Conservation (phyloP, 2,797 vertebrate species). For the Pitangus sulphuratus region DNA sequence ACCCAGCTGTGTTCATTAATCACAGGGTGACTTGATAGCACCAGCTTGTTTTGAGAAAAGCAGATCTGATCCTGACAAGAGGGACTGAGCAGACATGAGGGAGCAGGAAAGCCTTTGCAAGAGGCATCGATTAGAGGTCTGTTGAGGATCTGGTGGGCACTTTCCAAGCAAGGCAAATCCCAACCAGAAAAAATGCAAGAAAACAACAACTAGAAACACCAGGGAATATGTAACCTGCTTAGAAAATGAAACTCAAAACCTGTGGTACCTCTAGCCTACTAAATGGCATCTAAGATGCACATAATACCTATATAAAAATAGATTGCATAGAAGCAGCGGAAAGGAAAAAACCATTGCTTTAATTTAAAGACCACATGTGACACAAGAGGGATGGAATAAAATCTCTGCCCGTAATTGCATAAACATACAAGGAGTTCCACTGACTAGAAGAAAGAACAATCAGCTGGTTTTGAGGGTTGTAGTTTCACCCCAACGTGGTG, state of each 20-base stretch:
- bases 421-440: neutral
- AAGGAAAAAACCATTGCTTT: neutral
- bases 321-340: accelerated
- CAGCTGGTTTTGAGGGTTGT: neutral
- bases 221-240: neutral
- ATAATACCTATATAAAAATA: neutral
- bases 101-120: neutral
- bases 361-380: neutral
- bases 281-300: neutral
- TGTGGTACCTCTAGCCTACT: neutral
- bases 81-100: neutral
- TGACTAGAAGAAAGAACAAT: neutral
- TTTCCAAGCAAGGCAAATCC: neutral
- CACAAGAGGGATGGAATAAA: neutral
- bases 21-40: neutral
- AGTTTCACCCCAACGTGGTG: neutral
- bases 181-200: neutral
- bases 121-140: accelerated
- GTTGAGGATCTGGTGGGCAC: accelerated
- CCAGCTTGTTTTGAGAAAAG: neutral
- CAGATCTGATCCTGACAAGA: neutral
- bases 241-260: neutral
- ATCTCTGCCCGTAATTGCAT: neutral
- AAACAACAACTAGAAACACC: neutral
- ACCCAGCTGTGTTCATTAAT: neutral